Evolutionary conservation across 2,113 vertebrate genomes (phyloP), one percentile per base, ranked within the genome.

Genomic region (Sylvia atricapilla): DNA sequence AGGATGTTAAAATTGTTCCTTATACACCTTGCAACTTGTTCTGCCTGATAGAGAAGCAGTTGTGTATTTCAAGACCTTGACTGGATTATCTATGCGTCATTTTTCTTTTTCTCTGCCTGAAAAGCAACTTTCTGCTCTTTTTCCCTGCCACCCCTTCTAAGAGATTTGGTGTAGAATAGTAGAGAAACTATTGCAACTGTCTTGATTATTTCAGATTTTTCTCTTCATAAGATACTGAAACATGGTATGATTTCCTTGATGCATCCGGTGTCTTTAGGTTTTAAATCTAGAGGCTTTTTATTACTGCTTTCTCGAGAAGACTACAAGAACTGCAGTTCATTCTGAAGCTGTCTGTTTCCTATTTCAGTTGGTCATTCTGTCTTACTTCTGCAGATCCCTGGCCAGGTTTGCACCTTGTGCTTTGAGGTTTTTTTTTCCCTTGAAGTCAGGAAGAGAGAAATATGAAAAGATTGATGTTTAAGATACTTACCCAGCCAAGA

Each of bases 111-210:
- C 19, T 90, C 41, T 80, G 10, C 25, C 13, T 46, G 46, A 62
- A 68, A 82, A 68, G 13, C 16, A 89, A 8, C 7, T 74, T 72
- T 13, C 15, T 60, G 4, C 68, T 24, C 52, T 50, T 46, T 80
- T 20, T 5, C 3, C 12, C 28, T 81, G 39, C 8, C 11, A 19
- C 39, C 11, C 1, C 1, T 30, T 11, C 2, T 5, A 16, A 27
- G 55, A 73, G 12, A 18, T 70, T 47, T 81, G 14, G 9, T 69
- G 4, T 37, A 33, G 12, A 63, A 6, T 11, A 77, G 37, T 30
- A 67, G 30, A 72, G 30, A 64, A 74, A 35, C 56, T 50, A 25
- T 39, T 87, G 21, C 15, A 72, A 13, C 21, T 87, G 43, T 53
- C 44, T 64, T 66, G 16, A 23, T 72, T 27, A 47, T 77, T 92